Evolutionary conservation across 2,113 vertebrate genomes (phyloP), one percentile per base, ranked within the genome.

Genomic region (Erinaceus europaeus): DNA sequence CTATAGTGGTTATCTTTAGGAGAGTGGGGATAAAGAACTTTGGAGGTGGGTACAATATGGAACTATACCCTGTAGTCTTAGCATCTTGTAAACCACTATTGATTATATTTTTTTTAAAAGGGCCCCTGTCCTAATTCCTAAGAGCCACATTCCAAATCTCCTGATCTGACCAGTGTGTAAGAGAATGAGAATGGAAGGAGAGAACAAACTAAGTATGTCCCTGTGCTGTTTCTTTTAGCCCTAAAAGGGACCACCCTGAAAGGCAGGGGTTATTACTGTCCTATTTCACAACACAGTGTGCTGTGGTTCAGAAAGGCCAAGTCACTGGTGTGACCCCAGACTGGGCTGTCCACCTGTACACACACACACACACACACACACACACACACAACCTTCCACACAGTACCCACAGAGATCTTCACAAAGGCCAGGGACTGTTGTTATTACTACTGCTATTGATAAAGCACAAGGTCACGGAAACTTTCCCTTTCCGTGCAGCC

Each of bases 381-480:
- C 40, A 40, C 38, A 38, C 40, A 20, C 9, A 27, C 55, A 0
- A 11, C 27, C 36, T 78, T 61, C 59, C 53, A 11, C 0, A 2
- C 21, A 0, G 23, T 2, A 1, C n/a, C 78, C 42, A 50, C 6
- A 14, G 82, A 84, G 71, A 40, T 55, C 79, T 52, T 72, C 85
- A 53, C 65, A 4, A 15, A n/a, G 48, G n/a, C 36, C 42, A 32
- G 42, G 21, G 42, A 20, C 6, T 65, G 32, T 15, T 64, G 15
- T 59, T 50, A 67, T 27, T 29, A 27, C 2, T 62, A n/a, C 78
- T 42, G 52, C 68, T 79, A 78, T 40, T 74, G 17, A 87, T n/a
- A 84, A 79, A 59, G 34, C 50, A 69, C 40, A 40, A 57, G 29
- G 64, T 32, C 42, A 50, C 3, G 21, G 74, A 88, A 96, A 75